Evolutionary conservation across 2,797 vertebrate species (phyloP).

Genomic region (Gadopsis marmoratus): DNA sequence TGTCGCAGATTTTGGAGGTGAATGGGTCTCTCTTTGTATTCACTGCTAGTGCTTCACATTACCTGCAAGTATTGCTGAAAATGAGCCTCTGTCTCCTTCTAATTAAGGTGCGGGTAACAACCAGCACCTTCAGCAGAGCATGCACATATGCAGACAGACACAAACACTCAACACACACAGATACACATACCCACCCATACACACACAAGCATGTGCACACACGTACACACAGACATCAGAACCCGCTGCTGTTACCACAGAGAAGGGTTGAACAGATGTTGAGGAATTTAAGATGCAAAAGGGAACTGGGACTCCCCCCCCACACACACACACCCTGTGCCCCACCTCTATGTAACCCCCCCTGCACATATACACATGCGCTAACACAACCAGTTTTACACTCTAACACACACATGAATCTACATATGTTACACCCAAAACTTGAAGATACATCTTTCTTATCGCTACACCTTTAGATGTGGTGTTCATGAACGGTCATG

Average conservation of each 20-base stretch:
- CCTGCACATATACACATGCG: constrained; percentile 41
- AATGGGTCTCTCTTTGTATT: constrained; percentile 61
- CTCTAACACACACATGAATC: constrained; percentile 57
- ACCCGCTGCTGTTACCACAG: constrained; percentile 71
- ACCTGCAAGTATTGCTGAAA: constrained; percentile 76
- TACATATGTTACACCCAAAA: constrained; percentile 68
- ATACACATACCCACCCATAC: not conserved
- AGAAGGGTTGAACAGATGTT: constrained; percentile 90
- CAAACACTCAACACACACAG: constrained; percentile 40
- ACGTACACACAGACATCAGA: constrained; percentile 63
- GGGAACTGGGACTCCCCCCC: constrained; percentile 82
- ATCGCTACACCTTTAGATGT: constrained; percentile 32
- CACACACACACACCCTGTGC: constrained; percentile 46
- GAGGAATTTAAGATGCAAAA: constrained; percentile 92
- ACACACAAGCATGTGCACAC: constrained; percentile 30
- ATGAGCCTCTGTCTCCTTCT: constrained; percentile 78
- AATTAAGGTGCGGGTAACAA: constrained; percentile 83
- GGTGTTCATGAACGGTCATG: constrained; percentile 10
- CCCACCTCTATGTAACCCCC: constrained; percentile 71
- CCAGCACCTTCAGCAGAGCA: constrained; percentile 79
- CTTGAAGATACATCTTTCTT: constrained; percentile 40
- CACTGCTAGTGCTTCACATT: constrained; percentile 53
- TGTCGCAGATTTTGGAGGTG: constrained; percentile 46
- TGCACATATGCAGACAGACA: constrained; percentile 73
- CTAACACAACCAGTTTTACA: constrained; percentile 52